Percentiles rank a stretch among this genome's conserved stretches.
Conservation (phyloP, 2,797 vertebrate genomes). For the Sphaeramia orbicularis region DNA sequence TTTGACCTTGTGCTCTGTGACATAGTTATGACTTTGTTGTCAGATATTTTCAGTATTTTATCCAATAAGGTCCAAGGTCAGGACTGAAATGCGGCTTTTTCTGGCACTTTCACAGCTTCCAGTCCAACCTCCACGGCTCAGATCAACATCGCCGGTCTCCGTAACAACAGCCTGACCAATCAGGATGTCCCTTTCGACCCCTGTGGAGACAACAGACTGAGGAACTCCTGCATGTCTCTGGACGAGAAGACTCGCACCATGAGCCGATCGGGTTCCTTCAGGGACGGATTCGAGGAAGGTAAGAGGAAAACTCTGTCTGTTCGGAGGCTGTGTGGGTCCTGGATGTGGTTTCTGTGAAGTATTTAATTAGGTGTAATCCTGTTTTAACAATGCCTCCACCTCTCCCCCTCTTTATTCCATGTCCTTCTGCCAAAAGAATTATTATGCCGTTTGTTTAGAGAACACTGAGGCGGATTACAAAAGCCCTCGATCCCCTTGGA, state of each 20-base stretch:
- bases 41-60: too few relatives aligned
- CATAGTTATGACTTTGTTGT: too few relatives aligned
- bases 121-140: constrained; percentile 93
- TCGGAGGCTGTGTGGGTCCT: constrained; percentile 9
- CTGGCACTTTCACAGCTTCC: constrained; percentile 76
- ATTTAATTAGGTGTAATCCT: constrained; percentile 47
- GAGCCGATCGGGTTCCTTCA: constrained; percentile 97
- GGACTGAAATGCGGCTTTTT: background rate
- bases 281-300: constrained; percentile 99
- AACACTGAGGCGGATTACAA: constrained; percentile 67
- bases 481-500: constrained; percentile 56
- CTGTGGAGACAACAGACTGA: constrained; percentile 89
- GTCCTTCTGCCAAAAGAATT: constrained; percentile 36
- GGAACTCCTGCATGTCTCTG: constrained; percentile 97
- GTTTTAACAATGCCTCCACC: background rate
- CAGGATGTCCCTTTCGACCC: constrained; percentile 90
- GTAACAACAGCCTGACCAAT: constrained; percentile 94
- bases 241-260: constrained; percentile 96
- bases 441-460: constrained; percentile 65
- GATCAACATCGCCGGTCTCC: constrained; percentile 90
- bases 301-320: constrained; percentile 65
- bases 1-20: too few relatives aligned
- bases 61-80: too few relatives aligned
- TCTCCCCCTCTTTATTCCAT: constrained; percentile 30
- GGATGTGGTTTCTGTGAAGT: constrained; percentile 14